These are phyloP conservation scores for Plotosus lineatus DNA, from an alignment of 2,113 vertebrate genomes.

Conservation along the genomic window DNA sequence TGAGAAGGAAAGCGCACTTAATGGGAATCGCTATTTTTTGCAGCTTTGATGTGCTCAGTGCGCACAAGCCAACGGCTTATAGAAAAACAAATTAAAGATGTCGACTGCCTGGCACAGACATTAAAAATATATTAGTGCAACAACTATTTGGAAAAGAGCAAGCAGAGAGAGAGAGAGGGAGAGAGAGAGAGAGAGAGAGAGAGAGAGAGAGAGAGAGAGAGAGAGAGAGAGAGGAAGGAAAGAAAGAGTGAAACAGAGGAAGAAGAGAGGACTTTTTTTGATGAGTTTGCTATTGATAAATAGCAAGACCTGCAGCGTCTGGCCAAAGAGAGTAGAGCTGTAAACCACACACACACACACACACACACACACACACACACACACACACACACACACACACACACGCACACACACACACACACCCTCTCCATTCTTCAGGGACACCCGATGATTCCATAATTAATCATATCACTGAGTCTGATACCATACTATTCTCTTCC, in stretches of 20 bases:
- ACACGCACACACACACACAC: no score
- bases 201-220: background rate
- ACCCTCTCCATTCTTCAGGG: background rate
- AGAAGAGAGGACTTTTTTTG: slow-evolving; percentile 25
- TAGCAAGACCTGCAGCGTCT: background rate
- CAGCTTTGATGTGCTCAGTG: slow-evolving; percentile 76
- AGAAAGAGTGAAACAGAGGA: background rate
- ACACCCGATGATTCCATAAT: no score
- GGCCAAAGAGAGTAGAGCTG: background rate
- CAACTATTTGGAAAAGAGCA: slow-evolving; percentile 65
- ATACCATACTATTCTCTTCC: no score
- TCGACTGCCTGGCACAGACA: slow-evolving; percentile 76
- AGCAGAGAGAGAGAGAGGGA: background rate
- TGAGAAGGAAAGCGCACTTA: slow-evolving; percentile 76
- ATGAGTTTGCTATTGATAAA: slow-evolving; percentile 45
- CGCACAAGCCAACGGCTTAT: slow-evolving; percentile 77
- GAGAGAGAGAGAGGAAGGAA: background rate
- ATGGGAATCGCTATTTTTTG: slow-evolving; percentile 80
- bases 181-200: background rate
- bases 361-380: no score
- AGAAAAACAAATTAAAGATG: slow-evolving; percentile 81
- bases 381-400: no score
- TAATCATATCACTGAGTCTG: no score
- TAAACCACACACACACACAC: background rate
- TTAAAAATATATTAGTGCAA: slow-evolving; percentile 82